Conservation (phyloP, 2,113 vertebrate species). For the Leucoraja erinaceus region DNA sequence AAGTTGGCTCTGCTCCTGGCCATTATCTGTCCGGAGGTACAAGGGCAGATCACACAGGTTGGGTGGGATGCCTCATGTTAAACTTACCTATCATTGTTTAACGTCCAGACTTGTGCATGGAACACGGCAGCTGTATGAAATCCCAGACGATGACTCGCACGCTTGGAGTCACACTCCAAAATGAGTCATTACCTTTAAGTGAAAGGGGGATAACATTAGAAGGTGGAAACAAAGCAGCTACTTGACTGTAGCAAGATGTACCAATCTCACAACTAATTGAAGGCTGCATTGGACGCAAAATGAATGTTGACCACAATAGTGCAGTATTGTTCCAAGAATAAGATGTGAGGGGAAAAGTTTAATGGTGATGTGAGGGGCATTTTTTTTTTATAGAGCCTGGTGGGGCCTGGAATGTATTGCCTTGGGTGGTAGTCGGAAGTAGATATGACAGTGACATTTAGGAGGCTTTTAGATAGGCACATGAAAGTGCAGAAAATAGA, state of each 20-base stretch:
- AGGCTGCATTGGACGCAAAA: background rate
- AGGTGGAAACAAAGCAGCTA: background rate
- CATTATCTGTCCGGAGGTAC: background rate
- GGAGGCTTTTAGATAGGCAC: too few species aligned
- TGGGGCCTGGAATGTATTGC: too few species aligned
- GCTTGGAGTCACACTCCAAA: background rate
- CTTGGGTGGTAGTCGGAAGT: too few species aligned
- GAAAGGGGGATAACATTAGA: background rate
- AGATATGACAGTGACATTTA: too few species aligned
- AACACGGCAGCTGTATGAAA: background rate
- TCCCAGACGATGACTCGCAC: background rate
- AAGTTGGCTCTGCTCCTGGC: background rate
- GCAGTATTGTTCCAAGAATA: background rate
- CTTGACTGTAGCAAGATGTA: background rate
- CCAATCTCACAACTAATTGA: background rate
- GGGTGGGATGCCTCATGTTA: background rate
- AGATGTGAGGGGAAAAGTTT: too few species aligned
- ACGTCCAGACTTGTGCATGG: background rate
- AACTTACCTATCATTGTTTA: background rate
- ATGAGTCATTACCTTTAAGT: conserved; percentile 21
- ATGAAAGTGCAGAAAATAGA: too few species aligned
- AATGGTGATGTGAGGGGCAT: too few species aligned
- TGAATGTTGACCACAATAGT: background rate
- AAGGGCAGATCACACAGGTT: background rate
- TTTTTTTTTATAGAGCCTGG: too few species aligned